A percentile compares a stretch with the other conserved stretches of the same genome.
Conservation (phyloP, 2,888 invertebrate species). For the Patella depressa region DNA sequence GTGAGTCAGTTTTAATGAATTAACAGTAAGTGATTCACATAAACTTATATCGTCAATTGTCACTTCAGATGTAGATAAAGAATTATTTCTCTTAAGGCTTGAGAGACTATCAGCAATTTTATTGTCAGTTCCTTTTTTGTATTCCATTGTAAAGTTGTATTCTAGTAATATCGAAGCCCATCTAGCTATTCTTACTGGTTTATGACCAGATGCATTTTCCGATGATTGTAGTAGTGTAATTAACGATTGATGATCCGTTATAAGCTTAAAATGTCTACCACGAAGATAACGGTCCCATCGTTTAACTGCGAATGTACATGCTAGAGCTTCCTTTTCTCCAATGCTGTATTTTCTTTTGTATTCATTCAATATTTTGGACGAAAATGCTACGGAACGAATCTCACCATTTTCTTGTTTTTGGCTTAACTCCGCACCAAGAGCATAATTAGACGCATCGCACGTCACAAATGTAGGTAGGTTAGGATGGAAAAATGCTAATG, state of each 20-base stretch:
- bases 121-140: conserved; percentile 16
- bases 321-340: conserved; percentile 22
- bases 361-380: neutral
- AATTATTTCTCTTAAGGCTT: neutral
- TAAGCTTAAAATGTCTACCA: conserved; percentile 8
- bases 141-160: conserved; percentile 23
- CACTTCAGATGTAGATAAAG: neutral
- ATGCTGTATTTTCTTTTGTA: conserved; percentile 8
- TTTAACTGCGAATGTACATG: conserved; percentile 11
- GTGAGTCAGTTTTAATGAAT: neutral
- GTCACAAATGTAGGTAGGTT: no score
- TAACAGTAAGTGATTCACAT: neutral
- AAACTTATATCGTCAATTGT: no score
- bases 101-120: conserved; percentile 26
- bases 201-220: conserved; percentile 5
- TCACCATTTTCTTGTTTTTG: conserved; percentile 4
- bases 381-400: conserved; percentile 15
- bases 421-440: neutral
- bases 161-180: conserved; percentile 26
- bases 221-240: conserved; percentile 8
- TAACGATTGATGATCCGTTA: conserved; percentile 9
- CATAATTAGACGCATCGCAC: conserved; percentile 11
- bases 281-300: conserved; percentile 15
- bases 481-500: no score
- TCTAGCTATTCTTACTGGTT: conserved; percentile 22